Percentiles rank a stretch among this genome's conserved stretches.
Conservation (phyloP, 2,888 invertebrate species). For the Leucophenga montana region DNA sequence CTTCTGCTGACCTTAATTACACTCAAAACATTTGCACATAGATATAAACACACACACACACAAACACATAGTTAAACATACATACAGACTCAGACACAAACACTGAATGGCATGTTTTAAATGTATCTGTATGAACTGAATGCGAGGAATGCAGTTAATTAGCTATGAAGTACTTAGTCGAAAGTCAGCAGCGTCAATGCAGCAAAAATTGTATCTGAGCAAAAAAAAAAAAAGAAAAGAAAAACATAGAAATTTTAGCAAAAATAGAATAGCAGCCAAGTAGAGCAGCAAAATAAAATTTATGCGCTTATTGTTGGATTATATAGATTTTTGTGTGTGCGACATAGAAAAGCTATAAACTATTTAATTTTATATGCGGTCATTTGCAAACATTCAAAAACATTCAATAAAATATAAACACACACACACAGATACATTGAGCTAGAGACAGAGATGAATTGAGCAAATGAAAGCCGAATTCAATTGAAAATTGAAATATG, state of each 20-base stretch:
- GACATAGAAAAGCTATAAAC: constrained; percentile 4
- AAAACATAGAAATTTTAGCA: not conserved
- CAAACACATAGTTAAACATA: constrained; percentile 12
- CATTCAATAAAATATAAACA: not conserved
- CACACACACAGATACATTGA: not conserved
- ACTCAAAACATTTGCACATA: constrained; percentile 40
- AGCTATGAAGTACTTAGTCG: constrained; percentile 3
- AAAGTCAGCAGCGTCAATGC: not conserved
- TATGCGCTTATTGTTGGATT: no score
- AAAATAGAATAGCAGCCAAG: not conserved
- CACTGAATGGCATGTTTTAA: constrained; percentile 10
- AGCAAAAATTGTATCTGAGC: not conserved
- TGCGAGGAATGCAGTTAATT: constrained; percentile 4
- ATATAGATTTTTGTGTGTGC: not conserved
- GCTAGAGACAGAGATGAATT: not conserved
- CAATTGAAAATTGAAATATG: constrained; percentile 47
- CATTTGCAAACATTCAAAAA: no score
- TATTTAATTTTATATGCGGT: constrained; percentile 7
- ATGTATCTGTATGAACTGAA: not conserved
- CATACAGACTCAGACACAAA: constrained; percentile 1
- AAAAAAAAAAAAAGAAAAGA: no score
- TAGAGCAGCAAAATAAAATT: not conserved
- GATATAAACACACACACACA: constrained; percentile 2
- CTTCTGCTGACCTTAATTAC: constrained; percentile 59
- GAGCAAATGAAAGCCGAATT: not conserved